phyloP scores from a whole-genome alignment of 2,888 invertebrate genomes.

The Agrypnus murinus region DNA sequence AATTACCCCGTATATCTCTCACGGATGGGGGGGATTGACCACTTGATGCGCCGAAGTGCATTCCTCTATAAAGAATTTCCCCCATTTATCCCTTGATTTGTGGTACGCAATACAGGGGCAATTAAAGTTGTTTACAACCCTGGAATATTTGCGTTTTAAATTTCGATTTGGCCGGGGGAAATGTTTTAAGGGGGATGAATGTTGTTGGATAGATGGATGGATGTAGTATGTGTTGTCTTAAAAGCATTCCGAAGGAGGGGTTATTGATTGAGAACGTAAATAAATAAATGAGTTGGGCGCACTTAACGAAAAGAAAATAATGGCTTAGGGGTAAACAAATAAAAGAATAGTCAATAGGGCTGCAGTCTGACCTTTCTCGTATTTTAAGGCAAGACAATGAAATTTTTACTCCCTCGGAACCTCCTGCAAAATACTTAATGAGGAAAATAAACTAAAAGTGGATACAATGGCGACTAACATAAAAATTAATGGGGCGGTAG shows the following conservation, averaged over 20 bases:
- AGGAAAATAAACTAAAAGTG: conserved; percentile 30
- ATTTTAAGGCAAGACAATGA: conserved; percentile 35
- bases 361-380: conserved; percentile 35
- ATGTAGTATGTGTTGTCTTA: conserved; percentile 53
- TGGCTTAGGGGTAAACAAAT: conserved; percentile 48
- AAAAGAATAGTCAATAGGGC: conserved; percentile 40
- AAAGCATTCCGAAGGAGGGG: conserved; percentile 49
- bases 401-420: not conserved
- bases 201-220: conserved; percentile 33
- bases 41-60: conserved; percentile 47
- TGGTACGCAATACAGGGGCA: conserved; percentile 59
- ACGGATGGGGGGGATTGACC: conserved; percentile 30
- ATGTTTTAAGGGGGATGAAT: conserved; percentile 30
- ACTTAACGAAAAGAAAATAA: conserved; percentile 52
- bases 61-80: conserved; percentile 43
- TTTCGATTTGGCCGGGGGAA: conserved; percentile 47
- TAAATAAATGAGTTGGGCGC: conserved; percentile 53
- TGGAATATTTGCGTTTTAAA: conserved; percentile 62
- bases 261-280: conserved; percentile 58
- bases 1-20: conserved; percentile 23
- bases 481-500: conserved; percentile 22
- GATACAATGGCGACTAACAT: conserved; percentile 23
- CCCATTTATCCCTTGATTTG: conserved; percentile 61
- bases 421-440: conserved; percentile 21
- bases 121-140: conserved; percentile 65